A percentile compares a stretch with the other conserved stretches of the same genome.
Conservation (phyloP, 2,888 invertebrate species). For the Archaeoteleia sp. region DNA sequence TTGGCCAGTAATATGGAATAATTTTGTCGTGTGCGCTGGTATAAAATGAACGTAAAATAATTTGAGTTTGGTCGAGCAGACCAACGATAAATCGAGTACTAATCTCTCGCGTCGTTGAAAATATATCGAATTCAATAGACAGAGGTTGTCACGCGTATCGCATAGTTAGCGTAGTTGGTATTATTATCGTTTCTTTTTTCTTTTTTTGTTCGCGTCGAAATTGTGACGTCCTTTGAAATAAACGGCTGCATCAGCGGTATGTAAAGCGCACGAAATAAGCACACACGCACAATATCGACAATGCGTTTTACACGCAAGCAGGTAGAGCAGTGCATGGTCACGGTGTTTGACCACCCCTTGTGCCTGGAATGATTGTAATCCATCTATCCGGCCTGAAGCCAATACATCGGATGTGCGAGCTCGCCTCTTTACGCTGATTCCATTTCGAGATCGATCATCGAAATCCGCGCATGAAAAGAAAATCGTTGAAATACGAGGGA, state of each 20-base stretch:
- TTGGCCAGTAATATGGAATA: conserved; percentile 2
- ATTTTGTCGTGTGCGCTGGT: conserved; percentile 2
- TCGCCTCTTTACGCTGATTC: conserved; percentile 53
- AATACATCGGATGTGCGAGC: conserved; percentile 68
- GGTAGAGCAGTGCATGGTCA: conserved; percentile 63
- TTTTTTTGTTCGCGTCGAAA: conserved; percentile 36
- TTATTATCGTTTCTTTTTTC: conserved; percentile 39
- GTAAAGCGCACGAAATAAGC: conserved; percentile 39
- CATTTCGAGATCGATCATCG: conserved; percentile 50
- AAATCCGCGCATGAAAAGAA: conserved; percentile 31
- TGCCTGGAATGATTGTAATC: conserved; percentile 74
- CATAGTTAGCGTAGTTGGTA: conserved; percentile 21
- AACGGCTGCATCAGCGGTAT: conserved; percentile 39
- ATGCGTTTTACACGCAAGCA: conserved; percentile 47
- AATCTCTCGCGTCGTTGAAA: conserved; percentile 48
- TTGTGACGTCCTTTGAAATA: conserved; percentile 42
- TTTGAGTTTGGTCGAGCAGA: conserved; percentile 37
- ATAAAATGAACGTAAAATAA: conserved; percentile 32
- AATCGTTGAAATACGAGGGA: conserved; percentile 22
- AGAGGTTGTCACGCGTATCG: conserved; percentile 46
- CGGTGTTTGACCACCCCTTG: conserved; percentile 74
- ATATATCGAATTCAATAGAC: conserved; percentile 48
- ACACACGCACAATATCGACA: conserved; percentile 49
- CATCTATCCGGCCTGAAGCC: conserved; percentile 73
- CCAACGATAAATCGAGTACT: conserved; percentile 43